Percentiles rank a stretch among this genome's conserved stretches.
Conservation (phyloP, 2,888 invertebrate genomes). For the Argynnis bischoffii region DNA sequence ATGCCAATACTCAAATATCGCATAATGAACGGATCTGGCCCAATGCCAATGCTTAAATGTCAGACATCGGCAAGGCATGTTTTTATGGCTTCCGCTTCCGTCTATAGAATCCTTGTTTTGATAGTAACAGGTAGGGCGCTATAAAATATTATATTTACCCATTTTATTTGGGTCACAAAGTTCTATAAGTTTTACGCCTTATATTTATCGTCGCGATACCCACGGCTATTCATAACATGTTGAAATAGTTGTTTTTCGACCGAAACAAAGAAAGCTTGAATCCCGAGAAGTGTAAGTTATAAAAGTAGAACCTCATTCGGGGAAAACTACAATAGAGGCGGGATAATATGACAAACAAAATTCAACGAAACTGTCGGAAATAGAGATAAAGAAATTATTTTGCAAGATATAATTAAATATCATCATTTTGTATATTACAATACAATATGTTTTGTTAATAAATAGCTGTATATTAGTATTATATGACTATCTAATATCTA, state of each 20-base stretch:
- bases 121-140: constrained; percentile 42
- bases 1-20: constrained; percentile 31
- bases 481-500: too few species aligned
- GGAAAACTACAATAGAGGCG: constrained; percentile 11
- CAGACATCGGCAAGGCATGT: constrained; percentile 45
- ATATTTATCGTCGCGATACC: constrained; percentile 33
- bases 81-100: constrained; percentile 57
- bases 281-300: constrained; percentile 23
- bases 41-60: constrained; percentile 45
- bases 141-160: constrained; percentile 43
- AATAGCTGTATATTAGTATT: too few species aligned
- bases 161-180: constrained; percentile 34
- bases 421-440: neutral
- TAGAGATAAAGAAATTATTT: neutral
- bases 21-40: constrained; percentile 45
- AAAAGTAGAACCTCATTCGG: constrained; percentile 13
- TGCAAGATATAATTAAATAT: neutral
- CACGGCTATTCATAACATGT: constrained; percentile 22
- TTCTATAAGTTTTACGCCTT: constrained; percentile 35
- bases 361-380: neutral
- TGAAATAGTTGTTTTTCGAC: constrained; percentile 29
- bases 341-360: neutral
- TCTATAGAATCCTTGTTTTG: constrained; percentile 49
- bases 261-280: constrained; percentile 25
- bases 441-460: neutral